Base-by-base conservation (phyloP, 2,113 vertebrate species). In the Ornithorhynchus anatinus region DNA sequence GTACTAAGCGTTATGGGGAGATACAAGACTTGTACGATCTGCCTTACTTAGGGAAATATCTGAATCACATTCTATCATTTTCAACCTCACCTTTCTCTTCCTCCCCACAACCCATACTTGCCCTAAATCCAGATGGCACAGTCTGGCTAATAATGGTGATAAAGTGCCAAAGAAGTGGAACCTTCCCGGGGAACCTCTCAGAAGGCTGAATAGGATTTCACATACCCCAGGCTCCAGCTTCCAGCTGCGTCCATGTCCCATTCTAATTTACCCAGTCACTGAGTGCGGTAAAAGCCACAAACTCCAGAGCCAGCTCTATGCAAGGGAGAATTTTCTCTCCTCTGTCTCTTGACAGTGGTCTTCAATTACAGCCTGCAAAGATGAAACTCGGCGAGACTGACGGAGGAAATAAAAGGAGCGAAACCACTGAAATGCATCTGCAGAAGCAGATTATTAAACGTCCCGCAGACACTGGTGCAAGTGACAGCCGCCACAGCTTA, bases 311-410 rank as follows among this genome's bases (percentile, higher is more conserved):
- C 42, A 80, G 31, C 16, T 75, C 59, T 74, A 22, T 57, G 62
- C n/a, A 77, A 79, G 36, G 38, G 56, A 54, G 17, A 42, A 45
- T 60, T 51, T 63, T 54, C 52, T 62, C 65, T 44, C 36, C 29
- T 64, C 51, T 33, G 20, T 60, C 58, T 82, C 60, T 65, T 83
- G 72, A 72, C 61, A 80, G 65, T 40, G 63, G 71, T 74, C 84
- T 84, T 86, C 80, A 85, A 52, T 86, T 71, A 85, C 51, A 59
- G 47, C 12, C 17, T 64, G 61, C 17, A 57, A 53, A 32, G 76
- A 77, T 29, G 29, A 87, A 60, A 68, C 27, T 56, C 50, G 29
- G 47, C 29, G 45, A 80, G 71, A 84, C 1, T 42, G 65, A 81
- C 25, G 0, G 17, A 85, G 43, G 35, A 84, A 79, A 72, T 64